Evolutionary conservation across 1,140 invertebrate genomes (phyloP), one percentile per base, ranked within the genome.

Genomic region (Protaetia brevitarsis): DNA sequence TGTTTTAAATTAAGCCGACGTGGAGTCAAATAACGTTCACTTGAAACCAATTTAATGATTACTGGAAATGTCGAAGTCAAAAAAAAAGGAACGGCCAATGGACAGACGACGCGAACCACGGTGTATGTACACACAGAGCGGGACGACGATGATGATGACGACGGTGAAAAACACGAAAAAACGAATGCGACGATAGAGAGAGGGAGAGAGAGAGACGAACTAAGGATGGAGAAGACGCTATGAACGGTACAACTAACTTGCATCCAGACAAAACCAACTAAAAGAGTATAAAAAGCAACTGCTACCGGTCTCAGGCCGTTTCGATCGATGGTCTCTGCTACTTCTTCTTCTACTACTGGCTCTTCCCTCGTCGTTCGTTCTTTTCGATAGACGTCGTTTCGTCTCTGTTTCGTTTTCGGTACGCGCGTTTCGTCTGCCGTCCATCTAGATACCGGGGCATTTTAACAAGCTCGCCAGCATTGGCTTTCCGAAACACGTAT

Each of bases 401-500:
- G 41, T 45, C 41, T 45, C 41, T 45, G 41, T 45, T 45, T 45
- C 41, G 41, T 45, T 45, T 45, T 45, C 41, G 41, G 41, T 45
- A 45, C 41, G 34, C 5, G 34, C 34, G 34, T 37, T 37, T 37
- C 34, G 41, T 45, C 41, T 21, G 23, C 19, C 41, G 41, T 45
- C 41, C 41, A 45, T 45, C 41, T 45, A 45, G 41, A 45, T 45
- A 66, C 36, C 68, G 60, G 66, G 66, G 68, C 65, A 65, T 61
- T 67, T 69, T 67, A 73, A 72, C 69, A 69, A 70, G 65, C 65
- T 61, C 64, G 57, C 69, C 68, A 73, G 69, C 75, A 76, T 78
- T 77, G 73, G 67, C 71, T 75, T 75, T 75, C 73, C 77, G 73
- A 77, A 78, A 78, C 77, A 78, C 77, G 77, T 78, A 78, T 75